phyloP scores from a whole-genome alignment of 2,113 vertebrate genomes.

The Equus quagga region DNA sequence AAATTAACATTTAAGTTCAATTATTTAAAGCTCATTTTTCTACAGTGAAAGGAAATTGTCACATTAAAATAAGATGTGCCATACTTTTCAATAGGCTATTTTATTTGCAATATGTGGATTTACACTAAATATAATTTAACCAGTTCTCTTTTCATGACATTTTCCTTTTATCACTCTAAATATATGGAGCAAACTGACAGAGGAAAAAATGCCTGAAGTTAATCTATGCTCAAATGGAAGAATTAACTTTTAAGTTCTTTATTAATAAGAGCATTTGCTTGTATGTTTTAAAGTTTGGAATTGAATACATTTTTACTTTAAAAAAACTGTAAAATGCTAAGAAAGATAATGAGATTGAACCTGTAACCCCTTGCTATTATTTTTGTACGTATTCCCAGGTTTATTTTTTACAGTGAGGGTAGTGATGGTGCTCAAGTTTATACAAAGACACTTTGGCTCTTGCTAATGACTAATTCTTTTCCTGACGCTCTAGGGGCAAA shows the following conservation, averaged over 20 bases:
- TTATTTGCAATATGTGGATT: slow-evolving; percentile 18
- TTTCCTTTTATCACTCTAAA: slow-evolving; percentile 46
- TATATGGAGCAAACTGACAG: not conserved
- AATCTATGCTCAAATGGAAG: not conserved
- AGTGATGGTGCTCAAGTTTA: not conserved
- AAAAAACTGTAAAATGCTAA: slow-evolving; percentile 9
- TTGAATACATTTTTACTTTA: not conserved
- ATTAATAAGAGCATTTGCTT: not conserved
- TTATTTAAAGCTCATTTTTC: slow-evolving; percentile 62
- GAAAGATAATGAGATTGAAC: not conserved
- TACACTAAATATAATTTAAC: slow-evolving; percentile 39
- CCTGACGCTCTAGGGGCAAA: not conserved
- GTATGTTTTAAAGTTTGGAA: slow-evolving; percentile 21
- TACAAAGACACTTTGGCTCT: not conserved
- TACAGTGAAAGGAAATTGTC: slow-evolving; percentile 42
- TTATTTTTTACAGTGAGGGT: not conserved
- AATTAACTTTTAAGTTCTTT: slow-evolving; percentile 38
- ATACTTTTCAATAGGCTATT: slow-evolving; percentile 33
- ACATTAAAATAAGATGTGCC: slow-evolving; percentile 58
- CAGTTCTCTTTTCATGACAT: slow-evolving; percentile 36
- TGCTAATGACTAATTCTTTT: not conserved
- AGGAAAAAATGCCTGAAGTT: slow-evolving; percentile 37
- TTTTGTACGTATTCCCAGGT: not conserved
- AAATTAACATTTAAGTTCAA: slow-evolving; percentile 57
- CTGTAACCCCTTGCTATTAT: not conserved